A percentile compares a stretch with the other conserved stretches of the same genome.
Evolutionary conservation across 2,888 invertebrate genomes (phyloP).

Genomic region (Ectobius pallidus): DNA sequence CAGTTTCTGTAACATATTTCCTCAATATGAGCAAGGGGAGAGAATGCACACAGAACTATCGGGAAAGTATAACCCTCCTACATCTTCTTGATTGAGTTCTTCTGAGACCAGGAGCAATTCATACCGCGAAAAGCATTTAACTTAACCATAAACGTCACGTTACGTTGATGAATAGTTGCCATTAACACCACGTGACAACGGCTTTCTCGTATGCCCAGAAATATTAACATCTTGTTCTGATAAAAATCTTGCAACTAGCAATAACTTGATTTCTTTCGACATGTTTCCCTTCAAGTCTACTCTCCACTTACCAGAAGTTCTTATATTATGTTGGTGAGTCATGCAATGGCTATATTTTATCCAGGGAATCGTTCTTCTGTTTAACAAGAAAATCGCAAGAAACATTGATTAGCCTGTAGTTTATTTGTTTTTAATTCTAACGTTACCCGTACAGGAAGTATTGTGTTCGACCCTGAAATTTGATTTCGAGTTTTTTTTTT

Average conservation of each 20-base stretch:
- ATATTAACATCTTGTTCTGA: background rate
- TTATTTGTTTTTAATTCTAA: no score
- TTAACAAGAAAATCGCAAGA: no score
- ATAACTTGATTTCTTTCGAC: conserved; percentile 1
- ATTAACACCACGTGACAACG: background rate
- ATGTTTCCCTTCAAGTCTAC: background rate
- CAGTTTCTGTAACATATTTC: background rate
- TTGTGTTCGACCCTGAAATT: no score
- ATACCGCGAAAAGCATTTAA: background rate
- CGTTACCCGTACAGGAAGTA: no score
- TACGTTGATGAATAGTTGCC: background rate
- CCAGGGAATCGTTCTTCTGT: no score
- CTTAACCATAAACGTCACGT: background rate
- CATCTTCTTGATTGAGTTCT: conserved; percentile 6
- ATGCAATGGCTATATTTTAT: no score
- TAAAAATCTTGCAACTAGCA: no score
- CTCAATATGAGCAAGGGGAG: background rate
- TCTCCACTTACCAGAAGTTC: no score
- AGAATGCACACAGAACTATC: no score
- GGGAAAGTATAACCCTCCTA: background rate
- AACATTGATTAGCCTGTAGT: no score
- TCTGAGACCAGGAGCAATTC: background rate
- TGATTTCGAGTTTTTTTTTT: no score
- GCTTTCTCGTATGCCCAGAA: background rate
- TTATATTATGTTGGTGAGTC: no score